phyloP scores from a whole-genome alignment of 2,113 vertebrate species.

The Gymnocephalus cernua region DNA sequence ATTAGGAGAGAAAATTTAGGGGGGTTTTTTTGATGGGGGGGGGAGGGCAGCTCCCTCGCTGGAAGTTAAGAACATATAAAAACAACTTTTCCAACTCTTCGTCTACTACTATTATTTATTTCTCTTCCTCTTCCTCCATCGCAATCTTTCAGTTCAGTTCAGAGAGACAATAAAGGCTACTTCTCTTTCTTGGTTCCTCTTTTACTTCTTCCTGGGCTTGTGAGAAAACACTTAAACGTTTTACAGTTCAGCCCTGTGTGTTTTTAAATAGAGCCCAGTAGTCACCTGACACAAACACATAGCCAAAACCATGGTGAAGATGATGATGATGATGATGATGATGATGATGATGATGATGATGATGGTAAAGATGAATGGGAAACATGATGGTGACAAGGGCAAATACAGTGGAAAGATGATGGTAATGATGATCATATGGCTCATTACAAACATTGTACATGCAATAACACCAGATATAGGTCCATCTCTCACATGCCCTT shows the following conservation, averaged over 20 bases:
- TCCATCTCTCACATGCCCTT: background rate
- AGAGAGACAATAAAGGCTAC: background rate
- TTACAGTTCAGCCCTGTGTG: background rate
- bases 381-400: background rate
- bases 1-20: slow-evolving; percentile 50
- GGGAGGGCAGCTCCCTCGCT: background rate
- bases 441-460: background rate
- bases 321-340: background rate
- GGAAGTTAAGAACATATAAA: slow-evolving; percentile 24
- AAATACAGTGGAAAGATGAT: background rate
- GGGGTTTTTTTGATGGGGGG: too few species aligned
- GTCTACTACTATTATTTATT: background rate
- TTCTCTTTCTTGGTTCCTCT: slow-evolving; percentile 61
- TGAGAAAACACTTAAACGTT: slow-evolving; percentile 16
- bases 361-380: background rate
- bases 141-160: background rate
- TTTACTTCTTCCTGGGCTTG: slow-evolving; percentile 27
- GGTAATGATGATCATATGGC: background rate
- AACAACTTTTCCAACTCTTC: background rate
- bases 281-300: background rate
- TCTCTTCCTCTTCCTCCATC: background rate
- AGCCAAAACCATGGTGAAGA: background rate
- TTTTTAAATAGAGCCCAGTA: background rate
- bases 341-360: background rate
- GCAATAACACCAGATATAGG: background rate